Conservation (phyloP, 2,797 vertebrate genomes). For the Trachops cirrhosus region DNA sequence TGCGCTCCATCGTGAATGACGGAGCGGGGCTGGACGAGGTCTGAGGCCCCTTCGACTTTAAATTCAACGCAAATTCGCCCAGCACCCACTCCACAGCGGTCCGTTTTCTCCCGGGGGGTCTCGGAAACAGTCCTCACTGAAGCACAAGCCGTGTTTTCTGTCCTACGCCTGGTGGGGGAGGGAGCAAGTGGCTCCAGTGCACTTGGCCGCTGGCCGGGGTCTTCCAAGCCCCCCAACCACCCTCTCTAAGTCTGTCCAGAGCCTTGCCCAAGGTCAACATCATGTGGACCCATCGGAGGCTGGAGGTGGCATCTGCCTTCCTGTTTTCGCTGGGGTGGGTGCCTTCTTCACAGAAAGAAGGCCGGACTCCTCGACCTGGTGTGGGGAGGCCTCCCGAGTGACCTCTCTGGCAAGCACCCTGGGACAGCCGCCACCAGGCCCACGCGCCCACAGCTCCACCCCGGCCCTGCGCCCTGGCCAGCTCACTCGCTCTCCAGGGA, state of each 20-base stretch:
- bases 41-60: not conserved
- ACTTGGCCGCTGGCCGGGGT: not conserved
- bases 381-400: not conserved
- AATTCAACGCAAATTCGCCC: not conserved
- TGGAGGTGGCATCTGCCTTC: not conserved
- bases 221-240: not conserved
- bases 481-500: not conserved
- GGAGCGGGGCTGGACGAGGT: not conserved
- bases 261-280: not conserved
- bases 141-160: not conserved
- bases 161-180: not conserved
- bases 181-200: not conserved
- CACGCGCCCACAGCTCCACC: accelerated
- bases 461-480: not conserved
- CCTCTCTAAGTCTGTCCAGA: not conserved
- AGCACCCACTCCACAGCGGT: not conserved
- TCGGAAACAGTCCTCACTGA: not conserved
- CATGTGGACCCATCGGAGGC: not conserved
- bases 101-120: not conserved
- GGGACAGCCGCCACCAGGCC: not conserved
- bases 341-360: not conserved
- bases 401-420: no score
- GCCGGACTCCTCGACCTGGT: no score
- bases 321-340: not conserved
- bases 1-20: not conserved